Percentiles rank a stretch among this genome's conserved stretches.
Conservation (phyloP, 30 jellyfish, hydroid and myxozoan species). For the Mastigias papua region DNA sequence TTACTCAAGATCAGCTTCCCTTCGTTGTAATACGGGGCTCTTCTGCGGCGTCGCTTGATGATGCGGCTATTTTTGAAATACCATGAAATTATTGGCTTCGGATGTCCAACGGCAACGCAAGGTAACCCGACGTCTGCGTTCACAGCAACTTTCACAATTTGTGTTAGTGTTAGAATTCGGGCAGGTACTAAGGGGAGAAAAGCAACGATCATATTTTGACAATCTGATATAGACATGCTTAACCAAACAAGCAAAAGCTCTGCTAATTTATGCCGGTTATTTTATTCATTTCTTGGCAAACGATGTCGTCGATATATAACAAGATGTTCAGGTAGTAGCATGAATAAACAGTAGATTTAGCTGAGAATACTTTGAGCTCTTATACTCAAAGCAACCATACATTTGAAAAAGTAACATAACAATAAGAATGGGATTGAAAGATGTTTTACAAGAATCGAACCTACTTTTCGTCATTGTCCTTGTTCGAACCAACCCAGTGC, state of each 20-base stretch:
- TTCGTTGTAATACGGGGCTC: slow-evolving; percentile 73
- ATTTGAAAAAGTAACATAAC: background rate
- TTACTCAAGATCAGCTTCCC: slow-evolving; percentile 70
- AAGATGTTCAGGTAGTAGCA: no score
- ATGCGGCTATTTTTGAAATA: slow-evolving; percentile 27
- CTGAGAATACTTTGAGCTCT: no score
- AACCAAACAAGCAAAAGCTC: no score
- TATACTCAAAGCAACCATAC: no score
- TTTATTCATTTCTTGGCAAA: no score
- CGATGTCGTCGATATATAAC: no score
- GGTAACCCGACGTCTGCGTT: slow-evolving; percentile 87
- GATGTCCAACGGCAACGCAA: slow-evolving; percentile 96
- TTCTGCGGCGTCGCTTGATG: slow-evolving; percentile 70
- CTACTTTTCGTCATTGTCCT: slow-evolving; percentile 76
- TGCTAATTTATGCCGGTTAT: no score
- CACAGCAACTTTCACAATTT: slow-evolving; percentile 55
- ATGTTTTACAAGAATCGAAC: background rate
- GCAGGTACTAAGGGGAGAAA: slow-evolving; percentile 96
- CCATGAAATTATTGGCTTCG: slow-evolving; percentile 90
- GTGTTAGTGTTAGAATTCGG: slow-evolving; percentile 81
- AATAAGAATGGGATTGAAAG: background rate
- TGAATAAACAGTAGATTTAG: no score
- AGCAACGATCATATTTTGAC: no score
- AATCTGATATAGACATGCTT: no score
- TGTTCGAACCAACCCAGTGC: slow-evolving; percentile 69